Base-by-base conservation (phyloP, 2,113 vertebrate species). In the Callipepla squamata region DNA sequence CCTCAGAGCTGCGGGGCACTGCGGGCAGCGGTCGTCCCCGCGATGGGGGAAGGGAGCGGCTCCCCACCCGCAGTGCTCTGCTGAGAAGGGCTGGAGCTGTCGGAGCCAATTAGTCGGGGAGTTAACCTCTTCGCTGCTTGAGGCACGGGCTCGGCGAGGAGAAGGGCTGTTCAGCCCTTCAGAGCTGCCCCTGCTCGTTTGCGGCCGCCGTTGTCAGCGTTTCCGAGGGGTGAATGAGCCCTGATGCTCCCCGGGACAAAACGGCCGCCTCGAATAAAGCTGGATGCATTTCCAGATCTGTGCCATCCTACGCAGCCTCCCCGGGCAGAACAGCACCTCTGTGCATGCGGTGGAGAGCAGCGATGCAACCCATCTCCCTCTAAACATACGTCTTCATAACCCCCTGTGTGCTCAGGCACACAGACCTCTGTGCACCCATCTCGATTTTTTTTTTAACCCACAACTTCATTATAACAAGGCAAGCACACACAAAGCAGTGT, bases 61-160 rank as follows among this genome's bases (percentile, higher is more conserved):
- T 95, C 76, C 80, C 80, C 72, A 82, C 87, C 86, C 96, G 96
- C 94, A 96, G 95, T 97, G 92, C 95, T 96, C 89, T 96, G 94
- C 87, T 95, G 94, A 87, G 89, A 94, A 94, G 91, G 89, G 77
- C 72, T 83, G 75, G 66, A 95, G 91, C 78, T 28, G 83, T 87
- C 59, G 7, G 65, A 83, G 92, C 86, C 74, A 95, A 94, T 96
- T 97, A 93, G 90, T 92, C 36, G 74, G 89, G 70, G 50, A 12
- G 42, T 96, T 96, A 97, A 97, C 96, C 42, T 30, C 91, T 95
- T 88, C 62, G 77, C 22, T 96, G 91, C 9, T 32, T 73, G 10
- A 4, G 23, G 14, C 72, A 44, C 17, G 16, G 59, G 7, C 19
- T 48, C 16, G 0, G 30, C 2, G 2, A 50, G 53, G 73, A 40